These are phyloP conservation scores for Sinosuthora webbiana DNA, from an alignment of 2,113 vertebrate species.

Conservation along the genomic window DNA sequence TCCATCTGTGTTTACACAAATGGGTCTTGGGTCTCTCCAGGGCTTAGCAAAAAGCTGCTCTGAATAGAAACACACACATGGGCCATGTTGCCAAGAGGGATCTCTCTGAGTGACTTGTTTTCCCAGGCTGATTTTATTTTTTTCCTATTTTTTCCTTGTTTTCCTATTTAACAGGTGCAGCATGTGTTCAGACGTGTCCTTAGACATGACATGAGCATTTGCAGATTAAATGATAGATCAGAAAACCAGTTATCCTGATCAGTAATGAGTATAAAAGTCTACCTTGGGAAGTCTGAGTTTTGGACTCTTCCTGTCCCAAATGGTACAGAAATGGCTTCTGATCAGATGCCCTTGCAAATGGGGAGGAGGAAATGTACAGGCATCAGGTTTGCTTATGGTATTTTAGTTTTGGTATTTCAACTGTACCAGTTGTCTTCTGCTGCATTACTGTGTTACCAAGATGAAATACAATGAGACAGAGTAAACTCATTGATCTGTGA, in stretches of 20 bases:
- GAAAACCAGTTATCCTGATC: background rate
- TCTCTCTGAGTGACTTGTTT: background rate
- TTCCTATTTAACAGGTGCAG: background rate
- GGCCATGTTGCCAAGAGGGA: background rate
- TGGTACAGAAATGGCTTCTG: background rate
- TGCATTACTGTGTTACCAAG: background rate
- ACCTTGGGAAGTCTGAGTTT: background rate
- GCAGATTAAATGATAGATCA: background rate
- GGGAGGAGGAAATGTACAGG: background rate
- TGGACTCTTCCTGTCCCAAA: background rate
- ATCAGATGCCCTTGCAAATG: background rate
- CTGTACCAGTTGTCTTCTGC: background rate
- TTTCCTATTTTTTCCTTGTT: background rate
- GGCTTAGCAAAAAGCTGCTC: background rate
- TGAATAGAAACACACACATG: background rate
- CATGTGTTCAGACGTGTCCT: background rate
- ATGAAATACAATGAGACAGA: background rate
- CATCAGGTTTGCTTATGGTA: background rate
- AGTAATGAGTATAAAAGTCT: background rate
- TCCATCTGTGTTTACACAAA: conserved; percentile 23
- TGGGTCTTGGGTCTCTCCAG: background rate
- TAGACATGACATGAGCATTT: background rate
- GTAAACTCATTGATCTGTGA: background rate
- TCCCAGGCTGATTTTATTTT: background rate
- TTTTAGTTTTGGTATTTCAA: background rate